Percentiles rank a stretch among this genome's conserved stretches.
phyloP scores from a whole-genome alignment of 2,888 invertebrate species.

The Diachrysia chrysitis region DNA sequence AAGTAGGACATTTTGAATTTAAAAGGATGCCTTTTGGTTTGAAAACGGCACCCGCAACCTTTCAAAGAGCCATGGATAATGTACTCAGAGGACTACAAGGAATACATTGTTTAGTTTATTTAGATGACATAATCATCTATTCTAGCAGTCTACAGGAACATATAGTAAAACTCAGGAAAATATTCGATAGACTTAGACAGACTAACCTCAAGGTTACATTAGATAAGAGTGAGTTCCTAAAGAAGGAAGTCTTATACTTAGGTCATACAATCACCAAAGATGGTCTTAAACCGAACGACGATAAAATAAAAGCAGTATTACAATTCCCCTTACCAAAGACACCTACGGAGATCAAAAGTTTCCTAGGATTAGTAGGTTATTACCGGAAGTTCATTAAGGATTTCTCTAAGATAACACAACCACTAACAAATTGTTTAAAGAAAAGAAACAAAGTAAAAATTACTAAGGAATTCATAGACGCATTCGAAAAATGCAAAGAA shows the following conservation, averaged over 20 bases:
- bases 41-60: neutral
- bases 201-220: slow-evolving; percentile 54
- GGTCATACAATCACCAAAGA: slow-evolving; percentile 62
- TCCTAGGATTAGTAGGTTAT: slow-evolving; percentile 69
- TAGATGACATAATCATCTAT: slow-evolving; percentile 68
- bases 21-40: slow-evolving; percentile 52
- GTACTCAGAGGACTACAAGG: slow-evolving; percentile 66
- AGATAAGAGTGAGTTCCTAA: slow-evolving; percentile 54
- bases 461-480: slow-evolving; percentile 23
- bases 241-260: slow-evolving; percentile 61
- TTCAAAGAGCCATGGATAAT: slow-evolving; percentile 72
- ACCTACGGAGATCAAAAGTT: slow-evolving; percentile 59
- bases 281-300: slow-evolving; percentile 58
- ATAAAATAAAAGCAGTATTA: slow-evolving; percentile 56
- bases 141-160: slow-evolving; percentile 52
- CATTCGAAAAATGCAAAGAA: slow-evolving; percentile 34
- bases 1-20: too few relatives aligned
- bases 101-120: slow-evolving; percentile 29
- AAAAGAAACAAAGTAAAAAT: too few relatives aligned
- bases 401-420: slow-evolving; percentile 43
- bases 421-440: too few relatives aligned
- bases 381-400: slow-evolving; percentile 68
- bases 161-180: slow-evolving; percentile 41
- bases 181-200: slow-evolving; percentile 51
- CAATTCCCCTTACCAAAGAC: slow-evolving; percentile 56